Percentiles rank a stretch among this genome's conserved stretches.
Conservation (phyloP, 2,888 invertebrate genomes). For the Eupeodes latifasciatus region DNA sequence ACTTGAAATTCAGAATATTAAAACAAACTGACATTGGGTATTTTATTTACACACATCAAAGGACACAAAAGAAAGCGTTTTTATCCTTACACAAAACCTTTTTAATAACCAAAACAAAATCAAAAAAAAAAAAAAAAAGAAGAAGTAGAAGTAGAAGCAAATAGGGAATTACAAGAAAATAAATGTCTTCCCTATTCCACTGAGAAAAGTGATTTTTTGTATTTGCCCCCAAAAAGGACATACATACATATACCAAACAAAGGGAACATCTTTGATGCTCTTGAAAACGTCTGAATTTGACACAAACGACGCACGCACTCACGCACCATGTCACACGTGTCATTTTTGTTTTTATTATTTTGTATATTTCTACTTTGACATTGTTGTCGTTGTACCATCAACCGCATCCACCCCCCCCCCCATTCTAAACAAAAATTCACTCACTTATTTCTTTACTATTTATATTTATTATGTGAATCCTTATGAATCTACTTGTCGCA, state of each 20-base stretch:
- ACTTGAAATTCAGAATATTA: neutral
- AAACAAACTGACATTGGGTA: neutral
- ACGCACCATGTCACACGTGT: slow-evolving; percentile 11
- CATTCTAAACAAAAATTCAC: neutral
- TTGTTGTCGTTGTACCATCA: neutral
- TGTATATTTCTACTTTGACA: neutral
- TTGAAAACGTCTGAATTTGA: neutral
- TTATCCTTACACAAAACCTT: neutral
- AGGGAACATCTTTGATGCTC: neutral
- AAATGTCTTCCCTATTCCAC: neutral
- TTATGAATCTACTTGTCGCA: slow-evolving; percentile 32
- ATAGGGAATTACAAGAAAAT: neutral
- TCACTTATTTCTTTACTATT: slow-evolving; percentile 47
- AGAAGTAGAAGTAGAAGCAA: too few relatives aligned
- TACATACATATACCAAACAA: too few relatives aligned
- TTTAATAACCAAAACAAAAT: neutral
- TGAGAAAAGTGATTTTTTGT: too few relatives aligned
- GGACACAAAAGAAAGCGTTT: neutral
- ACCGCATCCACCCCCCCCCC: neutral
- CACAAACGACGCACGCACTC: neutral
- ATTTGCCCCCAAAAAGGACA: too few relatives aligned
- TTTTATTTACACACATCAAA: slow-evolving; percentile 8
- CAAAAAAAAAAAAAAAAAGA: too few relatives aligned
- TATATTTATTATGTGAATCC: slow-evolving; percentile 33
- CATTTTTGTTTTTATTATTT: neutral